Conservation (phyloP, 2,888 invertebrate species). For the Drymonia ruficornis region DNA sequence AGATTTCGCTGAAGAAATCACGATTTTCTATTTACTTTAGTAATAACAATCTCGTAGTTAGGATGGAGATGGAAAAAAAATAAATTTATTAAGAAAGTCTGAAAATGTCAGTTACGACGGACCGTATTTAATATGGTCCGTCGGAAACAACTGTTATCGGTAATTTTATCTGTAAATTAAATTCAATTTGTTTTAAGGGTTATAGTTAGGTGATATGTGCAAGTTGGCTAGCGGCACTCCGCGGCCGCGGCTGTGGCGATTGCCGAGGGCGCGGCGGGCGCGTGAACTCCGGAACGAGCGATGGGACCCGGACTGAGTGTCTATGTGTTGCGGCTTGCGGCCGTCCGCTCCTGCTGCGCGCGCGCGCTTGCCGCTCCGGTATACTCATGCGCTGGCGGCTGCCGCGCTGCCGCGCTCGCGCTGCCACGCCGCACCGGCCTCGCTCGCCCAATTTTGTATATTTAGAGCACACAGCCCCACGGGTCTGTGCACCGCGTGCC, state of each 20-base stretch:
- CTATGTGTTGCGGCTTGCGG: constrained; percentile 19
- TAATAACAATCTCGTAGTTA: constrained; percentile 77
- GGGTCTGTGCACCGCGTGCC: background rate
- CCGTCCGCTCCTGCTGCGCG: background rate
- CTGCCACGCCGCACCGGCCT: too few species aligned
- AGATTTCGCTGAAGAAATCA: constrained; percentile 72
- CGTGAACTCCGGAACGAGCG: constrained; percentile 68
- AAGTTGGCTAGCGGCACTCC: constrained; percentile 52
- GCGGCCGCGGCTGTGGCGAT: background rate
- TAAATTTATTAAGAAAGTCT: constrained; percentile 73
- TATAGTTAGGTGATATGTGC: constrained; percentile 74
- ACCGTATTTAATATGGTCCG: constrained; percentile 74
- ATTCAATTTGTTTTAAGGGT: constrained; percentile 75
- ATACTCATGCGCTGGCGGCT: constrained; percentile 9
- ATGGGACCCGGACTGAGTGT: constrained; percentile 8
- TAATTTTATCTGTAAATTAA: constrained; percentile 73
- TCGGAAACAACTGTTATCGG: constrained; percentile 70
- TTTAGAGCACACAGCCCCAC: background rate
- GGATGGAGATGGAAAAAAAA: constrained; percentile 71
- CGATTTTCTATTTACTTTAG: constrained; percentile 72
- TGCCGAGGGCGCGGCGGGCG: constrained; percentile 46
- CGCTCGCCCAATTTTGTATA: too few species aligned
- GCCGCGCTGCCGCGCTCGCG: too few species aligned
- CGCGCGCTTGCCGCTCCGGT: background rate
- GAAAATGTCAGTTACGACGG: constrained; percentile 70